Conservation (phyloP, 2,797 vertebrate genomes). For the Anolis apletophallus region DNA sequence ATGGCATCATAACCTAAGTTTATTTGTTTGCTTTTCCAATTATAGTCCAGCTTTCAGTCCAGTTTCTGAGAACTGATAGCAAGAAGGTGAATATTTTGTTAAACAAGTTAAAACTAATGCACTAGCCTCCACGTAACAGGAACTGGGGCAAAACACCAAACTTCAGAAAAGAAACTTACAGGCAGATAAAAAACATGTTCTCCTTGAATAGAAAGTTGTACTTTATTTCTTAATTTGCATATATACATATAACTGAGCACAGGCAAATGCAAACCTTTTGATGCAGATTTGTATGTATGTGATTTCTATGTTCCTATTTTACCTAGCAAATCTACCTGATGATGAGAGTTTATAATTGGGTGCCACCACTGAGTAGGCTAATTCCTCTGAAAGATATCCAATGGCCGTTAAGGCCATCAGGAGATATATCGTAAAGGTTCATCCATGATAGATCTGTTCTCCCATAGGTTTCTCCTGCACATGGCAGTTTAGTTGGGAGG, state of each 20-base stretch:
- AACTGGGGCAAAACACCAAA: background rate
- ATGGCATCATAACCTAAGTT: background rate
- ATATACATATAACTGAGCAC: background rate
- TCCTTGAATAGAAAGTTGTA: too few species aligned
- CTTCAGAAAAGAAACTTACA: background rate
- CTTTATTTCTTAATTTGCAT: background rate
- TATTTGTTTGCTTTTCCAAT: background rate
- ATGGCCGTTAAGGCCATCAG: too few species aligned
- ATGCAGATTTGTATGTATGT: too few species aligned
- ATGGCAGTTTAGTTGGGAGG: too few species aligned
- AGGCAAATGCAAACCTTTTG: background rate
- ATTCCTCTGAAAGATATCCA: too few species aligned
- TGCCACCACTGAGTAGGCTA: too few species aligned
- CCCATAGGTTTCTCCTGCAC: too few species aligned
- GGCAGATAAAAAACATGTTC: background rate
- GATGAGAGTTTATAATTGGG: too few species aligned
- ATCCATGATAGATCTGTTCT: too few species aligned
- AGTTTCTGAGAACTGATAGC: background rate
- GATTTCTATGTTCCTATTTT: background rate
- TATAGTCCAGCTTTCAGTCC: background rate
- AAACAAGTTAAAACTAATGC: background rate
- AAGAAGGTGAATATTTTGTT: background rate
- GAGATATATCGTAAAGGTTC: too few species aligned
- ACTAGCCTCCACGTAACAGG: background rate
- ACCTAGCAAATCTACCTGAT: too few species aligned